phyloP scores from a whole-genome alignment of 2,113 vertebrate species.

The Cavia aperea region DNA sequence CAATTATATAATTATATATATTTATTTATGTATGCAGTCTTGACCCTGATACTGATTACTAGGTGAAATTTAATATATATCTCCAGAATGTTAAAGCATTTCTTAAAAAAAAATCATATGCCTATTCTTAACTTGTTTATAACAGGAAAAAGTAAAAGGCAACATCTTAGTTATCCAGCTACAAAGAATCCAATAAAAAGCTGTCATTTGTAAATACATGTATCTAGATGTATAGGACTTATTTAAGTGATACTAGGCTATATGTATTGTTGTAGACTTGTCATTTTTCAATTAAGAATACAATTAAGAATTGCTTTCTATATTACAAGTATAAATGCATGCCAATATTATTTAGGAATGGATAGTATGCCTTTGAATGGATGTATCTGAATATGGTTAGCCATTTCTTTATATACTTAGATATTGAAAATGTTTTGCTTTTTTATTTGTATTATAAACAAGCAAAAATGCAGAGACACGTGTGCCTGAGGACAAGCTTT shows the following conservation, averaged over 20 bases:
- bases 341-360: neutral
- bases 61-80: neutral
- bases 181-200: neutral
- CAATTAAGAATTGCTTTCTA: neutral
- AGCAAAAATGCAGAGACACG: neutral
- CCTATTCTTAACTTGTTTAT: slow-evolving; percentile 7
- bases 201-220: neutral
- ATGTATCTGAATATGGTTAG: neutral
- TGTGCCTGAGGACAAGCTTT: neutral
- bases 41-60: neutral
- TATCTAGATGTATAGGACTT: neutral
- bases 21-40: neutral
- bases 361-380: neutral
- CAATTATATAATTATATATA: too few species aligned
- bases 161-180: neutral
- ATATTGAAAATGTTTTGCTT: neutral
- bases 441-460: neutral
- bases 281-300: neutral
- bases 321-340: neutral
- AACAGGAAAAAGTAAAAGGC: neutral
- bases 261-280: neutral
- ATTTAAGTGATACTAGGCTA: neutral
- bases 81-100: neutral
- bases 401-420: neutral
- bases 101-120: neutral